Conservation (phyloP, 2,113 vertebrate species). For the Potamarius usumacintae region DNA sequence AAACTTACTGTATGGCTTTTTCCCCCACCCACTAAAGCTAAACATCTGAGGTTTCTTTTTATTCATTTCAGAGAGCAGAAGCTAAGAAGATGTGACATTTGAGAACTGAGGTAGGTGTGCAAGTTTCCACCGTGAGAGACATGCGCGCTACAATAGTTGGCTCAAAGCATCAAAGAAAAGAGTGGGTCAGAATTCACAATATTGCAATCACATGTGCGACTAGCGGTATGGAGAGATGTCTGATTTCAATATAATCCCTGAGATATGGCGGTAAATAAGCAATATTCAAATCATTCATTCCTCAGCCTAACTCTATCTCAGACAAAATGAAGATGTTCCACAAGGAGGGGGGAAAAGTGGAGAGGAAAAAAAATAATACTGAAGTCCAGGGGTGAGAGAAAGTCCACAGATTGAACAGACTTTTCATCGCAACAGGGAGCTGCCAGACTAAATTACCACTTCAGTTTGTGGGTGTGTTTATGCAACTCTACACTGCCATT, state of each 20-base stretch:
- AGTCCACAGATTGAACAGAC: conserved; percentile 55
- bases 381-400: conserved; percentile 44
- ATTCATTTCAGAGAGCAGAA: conserved; percentile 42
- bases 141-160: background rate
- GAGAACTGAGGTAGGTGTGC: conserved; percentile 26
- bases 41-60: conserved; percentile 45
- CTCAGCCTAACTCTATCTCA: background rate
- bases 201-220: background rate
- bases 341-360: background rate
- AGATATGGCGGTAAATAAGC: background rate
- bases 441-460: conserved; percentile 74
- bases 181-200: conserved; percentile 35
- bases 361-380: background rate
- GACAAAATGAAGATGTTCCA: conserved; percentile 20
- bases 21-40: conserved; percentile 55
- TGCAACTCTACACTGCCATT: conserved; percentile 77
- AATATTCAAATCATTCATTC: background rate
- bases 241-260: background rate
- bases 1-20: conserved; percentile 52
- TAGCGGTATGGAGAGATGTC: background rate
- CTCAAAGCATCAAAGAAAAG: conserved; percentile 14
- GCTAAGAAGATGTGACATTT: conserved; percentile 26
- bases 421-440: conserved; percentile 60
- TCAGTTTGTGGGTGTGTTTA: conserved; percentile 76
- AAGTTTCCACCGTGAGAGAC: conserved; percentile 29